phyloP scores from a whole-genome alignment of 2,113 vertebrate species.

The Seriola quinqueradiata region DNA sequence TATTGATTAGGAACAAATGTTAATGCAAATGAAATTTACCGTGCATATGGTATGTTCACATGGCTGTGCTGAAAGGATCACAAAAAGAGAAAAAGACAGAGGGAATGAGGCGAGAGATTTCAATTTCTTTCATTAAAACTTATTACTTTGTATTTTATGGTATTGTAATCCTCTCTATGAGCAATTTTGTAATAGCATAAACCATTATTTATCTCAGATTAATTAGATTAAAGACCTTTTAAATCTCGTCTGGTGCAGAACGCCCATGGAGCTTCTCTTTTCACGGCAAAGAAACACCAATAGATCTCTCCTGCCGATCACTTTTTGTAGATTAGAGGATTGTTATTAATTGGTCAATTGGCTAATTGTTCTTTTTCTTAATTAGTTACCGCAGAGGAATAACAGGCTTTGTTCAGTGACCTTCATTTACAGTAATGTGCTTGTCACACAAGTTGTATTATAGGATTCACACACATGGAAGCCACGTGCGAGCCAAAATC shows the following conservation, averaged over 20 bases:
- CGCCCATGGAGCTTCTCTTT: slow-evolving; percentile 79
- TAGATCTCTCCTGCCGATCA: slow-evolving; percentile 72
- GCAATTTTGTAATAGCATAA: slow-evolving; percentile 77
- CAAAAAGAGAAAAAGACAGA: slow-evolving; percentile 1
- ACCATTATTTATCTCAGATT: slow-evolving; percentile 85
- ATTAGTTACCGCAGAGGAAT: slow-evolving; percentile 75
- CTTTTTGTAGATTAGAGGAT: slow-evolving; percentile 82
- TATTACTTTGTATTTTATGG: slow-evolving; percentile 72
- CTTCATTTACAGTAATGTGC: slow-evolving; percentile 61
- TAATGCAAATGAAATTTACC: background rate
- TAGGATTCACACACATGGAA: slow-evolving; percentile 22
- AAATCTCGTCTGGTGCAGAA: slow-evolving; percentile 77
- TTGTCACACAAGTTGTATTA: slow-evolving; percentile 35
- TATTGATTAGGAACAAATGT: slow-evolving; percentile 8
- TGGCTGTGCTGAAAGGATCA: background rate
- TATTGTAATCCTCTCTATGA: slow-evolving; percentile 81
- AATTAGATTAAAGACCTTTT: slow-evolving; percentile 83
- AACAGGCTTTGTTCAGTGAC: slow-evolving; percentile 68
- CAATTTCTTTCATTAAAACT: slow-evolving; percentile 41
- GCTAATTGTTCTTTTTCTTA: slow-evolving; percentile 81
- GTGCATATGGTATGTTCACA: background rate
- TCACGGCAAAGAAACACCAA: slow-evolving; percentile 69
- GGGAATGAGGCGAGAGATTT: slow-evolving; percentile 24
- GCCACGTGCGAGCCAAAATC: slow-evolving; percentile 15
- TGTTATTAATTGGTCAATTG: slow-evolving; percentile 84